phyloP scores from a whole-genome alignment of 2,113 vertebrate species.

The Cryptomyrus ogoouensis region DNA sequence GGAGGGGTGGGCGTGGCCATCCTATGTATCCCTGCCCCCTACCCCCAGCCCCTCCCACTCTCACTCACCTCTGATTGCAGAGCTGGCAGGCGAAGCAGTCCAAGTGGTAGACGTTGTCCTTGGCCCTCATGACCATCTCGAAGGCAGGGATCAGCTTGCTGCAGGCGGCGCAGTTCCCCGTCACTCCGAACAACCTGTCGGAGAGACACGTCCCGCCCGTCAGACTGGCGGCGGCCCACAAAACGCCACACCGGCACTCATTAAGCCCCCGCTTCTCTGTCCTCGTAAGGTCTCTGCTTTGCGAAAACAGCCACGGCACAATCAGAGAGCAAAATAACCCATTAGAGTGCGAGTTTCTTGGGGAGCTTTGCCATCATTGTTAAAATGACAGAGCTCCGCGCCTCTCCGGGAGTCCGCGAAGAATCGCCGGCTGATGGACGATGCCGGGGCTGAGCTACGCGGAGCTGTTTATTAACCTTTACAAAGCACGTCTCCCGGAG shows the following conservation, averaged over 20 bases:
- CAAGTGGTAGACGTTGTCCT: slow-evolving; percentile 98
- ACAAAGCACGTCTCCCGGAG: slow-evolving; percentile 59
- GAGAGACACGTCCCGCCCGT: slow-evolving; percentile 13
- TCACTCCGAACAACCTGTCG: slow-evolving; percentile 90
- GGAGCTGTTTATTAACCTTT: slow-evolving; percentile 66
- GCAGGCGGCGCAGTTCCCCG: slow-evolving; percentile 95
- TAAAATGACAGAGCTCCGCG: slow-evolving; percentile 64
- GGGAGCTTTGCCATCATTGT: slow-evolving; percentile 60
- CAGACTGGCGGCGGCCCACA: slow-evolving; percentile 22
- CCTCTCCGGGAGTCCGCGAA: slow-evolving; percentile 59
- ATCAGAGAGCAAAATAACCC: slow-evolving; percentile 64
- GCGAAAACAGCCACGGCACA: slow-evolving; percentile 57
- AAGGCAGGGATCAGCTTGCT: slow-evolving; percentile 98
- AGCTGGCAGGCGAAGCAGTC: slow-evolving; percentile 99
- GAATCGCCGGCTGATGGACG: slow-evolving; percentile 62
- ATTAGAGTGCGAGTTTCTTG: slow-evolving; percentile 56
- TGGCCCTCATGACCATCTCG: slow-evolving; percentile 98
- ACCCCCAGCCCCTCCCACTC: background rate
- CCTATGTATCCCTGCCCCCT: background rate
- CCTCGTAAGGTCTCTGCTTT: slow-evolving; percentile 40
- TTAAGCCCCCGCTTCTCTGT: slow-evolving; percentile 53
- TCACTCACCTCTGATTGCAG: slow-evolving; percentile 92
- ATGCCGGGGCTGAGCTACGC: slow-evolving; percentile 52
- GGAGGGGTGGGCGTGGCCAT: background rate
- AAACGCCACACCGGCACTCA: slow-evolving; percentile 51